Evolutionary conservation across 2,888 invertebrate genomes (phyloP).

Genomic region (Allygus modestus): DNA sequence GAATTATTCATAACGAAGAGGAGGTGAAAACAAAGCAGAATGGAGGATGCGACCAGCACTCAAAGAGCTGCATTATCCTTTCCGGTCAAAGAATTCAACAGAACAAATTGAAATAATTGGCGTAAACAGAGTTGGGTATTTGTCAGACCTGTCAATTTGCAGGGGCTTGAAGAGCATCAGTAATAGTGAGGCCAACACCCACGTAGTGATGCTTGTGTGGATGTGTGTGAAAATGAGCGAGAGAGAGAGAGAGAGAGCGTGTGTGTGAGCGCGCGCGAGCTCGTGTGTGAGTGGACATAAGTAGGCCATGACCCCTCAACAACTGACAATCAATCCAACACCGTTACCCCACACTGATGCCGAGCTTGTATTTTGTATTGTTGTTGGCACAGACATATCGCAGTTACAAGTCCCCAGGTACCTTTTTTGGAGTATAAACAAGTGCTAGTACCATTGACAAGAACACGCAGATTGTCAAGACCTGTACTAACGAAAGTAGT

Average conservation of each 20-base stretch:
- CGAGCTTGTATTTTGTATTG: slow-evolving; percentile 26
- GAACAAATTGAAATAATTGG: slow-evolving; percentile 52
- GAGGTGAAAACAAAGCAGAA: slow-evolving; percentile 6
- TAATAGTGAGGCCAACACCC: slow-evolving; percentile 1
- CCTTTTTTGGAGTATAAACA: background rate
- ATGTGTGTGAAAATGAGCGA: too few species aligned
- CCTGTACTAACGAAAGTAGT: background rate
- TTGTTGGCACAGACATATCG: slow-evolving; percentile 6
- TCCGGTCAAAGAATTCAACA: background rate
- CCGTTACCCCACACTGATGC: slow-evolving; percentile 29
- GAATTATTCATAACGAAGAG: slow-evolving; percentile 1
- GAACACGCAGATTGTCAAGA: slow-evolving; percentile 1
- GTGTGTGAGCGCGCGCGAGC: background rate
- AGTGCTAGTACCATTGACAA: slow-evolving; percentile 13
- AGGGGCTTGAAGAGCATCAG: background rate
- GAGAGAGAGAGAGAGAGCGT: background rate
- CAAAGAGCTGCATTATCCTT: slow-evolving; percentile 39
- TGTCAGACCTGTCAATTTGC: slow-evolving; percentile 44
- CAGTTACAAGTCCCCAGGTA: background rate
- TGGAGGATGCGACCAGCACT: slow-evolving; percentile 9
- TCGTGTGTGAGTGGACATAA: background rate
- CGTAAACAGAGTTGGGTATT: background rate
- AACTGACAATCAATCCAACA: slow-evolving; percentile 33
- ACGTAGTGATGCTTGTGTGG: background rate
- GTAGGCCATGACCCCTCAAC: slow-evolving; percentile 36